Evolutionary conservation across 1,140 invertebrate genomes (phyloP).

Genomic region (Globodera ellingtonae): DNA sequence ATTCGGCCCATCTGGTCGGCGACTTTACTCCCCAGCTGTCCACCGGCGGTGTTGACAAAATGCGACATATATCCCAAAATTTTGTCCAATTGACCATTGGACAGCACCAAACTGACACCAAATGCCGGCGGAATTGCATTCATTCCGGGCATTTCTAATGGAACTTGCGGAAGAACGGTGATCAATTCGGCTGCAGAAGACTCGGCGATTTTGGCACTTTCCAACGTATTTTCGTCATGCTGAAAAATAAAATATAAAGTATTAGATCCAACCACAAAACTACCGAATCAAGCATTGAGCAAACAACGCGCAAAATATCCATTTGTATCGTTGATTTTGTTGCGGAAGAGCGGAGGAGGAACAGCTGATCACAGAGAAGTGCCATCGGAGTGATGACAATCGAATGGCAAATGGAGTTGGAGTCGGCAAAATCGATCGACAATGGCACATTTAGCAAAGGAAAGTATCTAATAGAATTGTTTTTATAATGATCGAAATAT

Average conservation of each 20-base stretch:
- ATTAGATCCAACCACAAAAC: no score
- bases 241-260: not conserved
- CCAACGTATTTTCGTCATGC: not conserved
- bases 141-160: not conserved
- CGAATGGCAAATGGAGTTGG: not conserved
- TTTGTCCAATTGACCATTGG: constrained; percentile 19
- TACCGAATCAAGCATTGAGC: constrained; percentile 15
- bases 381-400: constrained; percentile 15
- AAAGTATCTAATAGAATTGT: constrained; percentile 2
- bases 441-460: constrained; percentile 31
- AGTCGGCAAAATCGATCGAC: not conserved
- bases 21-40: not conserved
- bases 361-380: constrained; percentile 22
- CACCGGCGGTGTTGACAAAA: not conserved
- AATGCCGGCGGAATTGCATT: constrained; percentile 2
- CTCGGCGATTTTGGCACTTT: not conserved
- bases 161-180: not conserved
- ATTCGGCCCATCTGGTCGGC: not conserved
- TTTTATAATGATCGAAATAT: not conserved
- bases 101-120: constrained; percentile 1
- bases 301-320: constrained; percentile 12
- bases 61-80: constrained; percentile 15
- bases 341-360: not conserved
- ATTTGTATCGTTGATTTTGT: not conserved
- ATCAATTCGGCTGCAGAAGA: not conserved